Conservation (phyloP, 1,140 invertebrate species). For the Trichoplusia ni region DNA sequence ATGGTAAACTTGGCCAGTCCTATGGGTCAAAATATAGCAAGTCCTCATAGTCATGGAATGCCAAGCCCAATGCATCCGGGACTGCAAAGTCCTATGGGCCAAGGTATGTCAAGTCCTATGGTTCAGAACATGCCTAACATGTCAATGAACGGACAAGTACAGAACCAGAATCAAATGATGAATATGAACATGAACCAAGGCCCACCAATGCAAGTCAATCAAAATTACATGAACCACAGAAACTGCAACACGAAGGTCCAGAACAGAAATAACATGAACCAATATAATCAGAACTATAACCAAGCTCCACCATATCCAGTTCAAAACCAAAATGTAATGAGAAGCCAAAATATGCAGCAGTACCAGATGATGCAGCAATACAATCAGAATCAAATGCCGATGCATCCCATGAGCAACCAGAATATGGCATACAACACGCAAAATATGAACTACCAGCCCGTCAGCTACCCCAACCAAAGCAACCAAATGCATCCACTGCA, state of each 20-base stretch:
- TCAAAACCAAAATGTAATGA: slow-evolving; percentile 54
- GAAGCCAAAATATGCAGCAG: slow-evolving; percentile 60
- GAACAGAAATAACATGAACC: slow-evolving; percentile 61
- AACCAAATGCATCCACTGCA: slow-evolving; percentile 74
- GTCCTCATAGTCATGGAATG: slow-evolving; percentile 75
- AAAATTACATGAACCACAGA: slow-evolving; percentile 55
- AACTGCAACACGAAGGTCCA: slow-evolving; percentile 62
- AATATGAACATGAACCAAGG: slow-evolving; percentile 56
- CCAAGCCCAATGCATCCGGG: slow-evolving; percentile 75
- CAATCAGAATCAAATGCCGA: slow-evolving; percentile 54
- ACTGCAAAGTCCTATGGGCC: slow-evolving; percentile 64
- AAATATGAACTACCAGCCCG: slow-evolving; percentile 77
- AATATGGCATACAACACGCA: slow-evolving; percentile 64
- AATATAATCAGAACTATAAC: slow-evolving; percentile 67
- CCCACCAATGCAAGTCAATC: slow-evolving; percentile 46
- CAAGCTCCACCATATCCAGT: slow-evolving; percentile 56
- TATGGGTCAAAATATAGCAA: slow-evolving; percentile 67
- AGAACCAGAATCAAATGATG: slow-evolving; percentile 63
- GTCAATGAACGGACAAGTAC: slow-evolving; percentile 55
- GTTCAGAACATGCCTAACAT: slow-evolving; percentile 71
- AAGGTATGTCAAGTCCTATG: slow-evolving; percentile 66
- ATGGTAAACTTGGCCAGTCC: slow-evolving; percentile 73
- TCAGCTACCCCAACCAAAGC: slow-evolving; percentile 71
- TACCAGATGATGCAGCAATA: slow-evolving; percentile 72
- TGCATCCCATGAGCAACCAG: slow-evolving; percentile 45